A percentile compares a stretch with the other conserved stretches of the same genome.
Conservation (phyloP, 1,140 invertebrate genomes). For the Rhagoletis pomonella region DNA sequence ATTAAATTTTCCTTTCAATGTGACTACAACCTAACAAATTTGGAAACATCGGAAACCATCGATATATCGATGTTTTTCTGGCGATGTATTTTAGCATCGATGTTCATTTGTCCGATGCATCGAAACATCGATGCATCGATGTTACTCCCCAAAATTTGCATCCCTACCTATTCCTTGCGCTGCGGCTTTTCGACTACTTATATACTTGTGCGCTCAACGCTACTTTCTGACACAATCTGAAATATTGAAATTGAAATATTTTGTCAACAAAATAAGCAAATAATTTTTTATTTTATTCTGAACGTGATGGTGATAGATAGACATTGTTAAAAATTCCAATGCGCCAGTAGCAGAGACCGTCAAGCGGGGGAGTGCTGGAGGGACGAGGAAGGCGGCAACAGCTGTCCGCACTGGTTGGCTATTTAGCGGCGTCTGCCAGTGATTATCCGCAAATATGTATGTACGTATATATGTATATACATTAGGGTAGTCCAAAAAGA, state of each 20-base stretch:
- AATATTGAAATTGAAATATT: slow-evolving; percentile 34
- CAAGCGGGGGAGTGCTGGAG: not conserved
- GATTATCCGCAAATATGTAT: not conserved
- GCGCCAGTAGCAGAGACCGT: not conserved
- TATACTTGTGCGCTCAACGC: not conserved
- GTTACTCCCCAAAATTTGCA: no score
- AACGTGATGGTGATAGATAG: not conserved
- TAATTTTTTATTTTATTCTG: slow-evolving; percentile 22
- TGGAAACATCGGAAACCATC: no score
- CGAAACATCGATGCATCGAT: no score
- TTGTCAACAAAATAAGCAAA: slow-evolving; percentile 50
- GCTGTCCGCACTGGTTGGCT: not conserved
- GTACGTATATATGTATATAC: no score
- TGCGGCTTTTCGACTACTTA: no score
- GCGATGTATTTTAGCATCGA: no score
- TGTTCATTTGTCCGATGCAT: no score
- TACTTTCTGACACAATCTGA: not conserved
- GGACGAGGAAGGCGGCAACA: not conserved
- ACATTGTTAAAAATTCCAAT: slow-evolving; percentile 24
- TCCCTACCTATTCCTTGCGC: no score
- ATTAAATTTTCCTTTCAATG: no score
- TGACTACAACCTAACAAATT: no score
- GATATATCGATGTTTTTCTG: no score
- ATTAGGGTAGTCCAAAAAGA: no score
- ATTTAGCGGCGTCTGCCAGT: slow-evolving; percentile 8